Evolutionary conservation across 2,113 vertebrate genomes (phyloP), one percentile per base, ranked within the genome.

Genomic region (Toxotes chatareus): DNA sequence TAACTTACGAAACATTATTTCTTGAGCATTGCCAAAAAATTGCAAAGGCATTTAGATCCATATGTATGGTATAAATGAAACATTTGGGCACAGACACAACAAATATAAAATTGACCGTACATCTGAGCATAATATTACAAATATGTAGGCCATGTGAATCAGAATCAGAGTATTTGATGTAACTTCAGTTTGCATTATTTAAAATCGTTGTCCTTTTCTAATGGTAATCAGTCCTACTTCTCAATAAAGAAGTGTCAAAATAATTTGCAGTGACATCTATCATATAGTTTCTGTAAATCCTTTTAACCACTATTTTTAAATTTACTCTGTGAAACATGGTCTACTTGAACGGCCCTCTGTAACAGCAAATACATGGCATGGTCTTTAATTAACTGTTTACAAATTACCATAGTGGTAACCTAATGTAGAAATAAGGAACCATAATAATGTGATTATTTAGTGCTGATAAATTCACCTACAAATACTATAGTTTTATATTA

Each of bases 361-460:
- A 36, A 40, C 10, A 6, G 31, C 14, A 68, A 1, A 38, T 23
- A 42, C n/a, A 53, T 32, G 13, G n/a, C 4, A 2, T n/a, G 17
- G 12, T 42, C 34, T 17, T 31, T 70, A 21, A 51, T 55, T 42
- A 1, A 56, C 12, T 42, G 53, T 49, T 49, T 27, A 19, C 42
- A 73, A 60, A 65, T 66, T 14, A 44, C 10, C 21, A 36, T 62
- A 65, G 36, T 49, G 57, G 60, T 16, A 42, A 34, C 60, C 46
- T 47, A 38, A 67, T 14, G 17, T 38, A 19, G 44, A 27, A 59
- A 64, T 53, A 36, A 71, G 2, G 31, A 1, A 1, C 19, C 38
- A 38, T 51, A 23, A 69, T 55, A 57, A 82, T 13, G 16, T 0
- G 21, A 87, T 32, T 34, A 76, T 89, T 86, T 77, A 78, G 16